phyloP scores from a whole-genome alignment of 2,888 invertebrate genomes.

The Cantharis lateralis region DNA sequence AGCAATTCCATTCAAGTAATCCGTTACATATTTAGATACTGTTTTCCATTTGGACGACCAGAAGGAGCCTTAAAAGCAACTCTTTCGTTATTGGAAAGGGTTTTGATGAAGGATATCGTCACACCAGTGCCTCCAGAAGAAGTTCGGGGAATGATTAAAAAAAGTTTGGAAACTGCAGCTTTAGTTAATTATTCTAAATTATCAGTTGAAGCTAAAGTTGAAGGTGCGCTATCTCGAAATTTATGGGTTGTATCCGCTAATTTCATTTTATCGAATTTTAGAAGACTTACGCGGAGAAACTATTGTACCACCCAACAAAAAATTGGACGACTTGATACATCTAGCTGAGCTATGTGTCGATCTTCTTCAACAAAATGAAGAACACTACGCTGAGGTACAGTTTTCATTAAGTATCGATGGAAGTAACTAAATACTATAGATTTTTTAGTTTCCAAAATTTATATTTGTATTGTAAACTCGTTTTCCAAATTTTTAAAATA shows the following conservation, averaged over 20 bases:
- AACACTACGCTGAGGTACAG: slow-evolving; percentile 98
- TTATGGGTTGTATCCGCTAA: not conserved
- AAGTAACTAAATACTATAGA: not conserved
- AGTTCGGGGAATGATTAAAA: slow-evolving; percentile 93
- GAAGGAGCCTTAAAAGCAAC: slow-evolving; percentile 98
- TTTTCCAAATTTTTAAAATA: not conserved
- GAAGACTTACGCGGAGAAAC: slow-evolving; percentile 83
- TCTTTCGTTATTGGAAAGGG: slow-evolving; percentile 91
- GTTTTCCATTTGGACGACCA: slow-evolving; percentile 98
- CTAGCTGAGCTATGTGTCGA: slow-evolving; percentile 98
- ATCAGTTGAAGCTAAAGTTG: slow-evolving; percentile 96
- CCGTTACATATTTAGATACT: slow-evolving; percentile 67
- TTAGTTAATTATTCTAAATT: slow-evolving; percentile 95
- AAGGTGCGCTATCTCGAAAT: slow-evolving; percentile 67
- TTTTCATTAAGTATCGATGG: not conserved
- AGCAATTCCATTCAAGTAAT: not conserved
- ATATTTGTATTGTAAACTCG: not conserved
- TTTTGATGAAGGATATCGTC: slow-evolving; percentile 98
- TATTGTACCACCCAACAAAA: slow-evolving; percentile 83
- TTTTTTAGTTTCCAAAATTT: not conserved
- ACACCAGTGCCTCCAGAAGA: slow-evolving; percentile 96
- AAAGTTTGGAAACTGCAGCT: slow-evolving; percentile 96
- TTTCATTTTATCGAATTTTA: slow-evolving; percentile 47
- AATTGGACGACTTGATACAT: slow-evolving; percentile 95
- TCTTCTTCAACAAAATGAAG: slow-evolving; percentile 98